Conservation (phyloP, 2,888 invertebrate genomes). For the Dyspetes luteomarginatus region DNA sequence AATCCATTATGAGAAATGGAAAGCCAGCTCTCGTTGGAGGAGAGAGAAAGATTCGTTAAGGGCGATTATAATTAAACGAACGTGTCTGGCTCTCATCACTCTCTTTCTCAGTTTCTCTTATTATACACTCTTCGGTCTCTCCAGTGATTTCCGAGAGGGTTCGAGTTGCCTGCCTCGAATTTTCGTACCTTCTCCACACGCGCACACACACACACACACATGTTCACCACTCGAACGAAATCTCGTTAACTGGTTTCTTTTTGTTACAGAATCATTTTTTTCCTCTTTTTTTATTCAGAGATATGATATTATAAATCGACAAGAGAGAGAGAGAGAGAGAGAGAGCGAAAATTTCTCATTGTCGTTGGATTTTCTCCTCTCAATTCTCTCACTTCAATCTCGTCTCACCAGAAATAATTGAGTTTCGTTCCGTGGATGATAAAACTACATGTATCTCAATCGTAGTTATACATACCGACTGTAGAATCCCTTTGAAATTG, state of each 20-base stretch:
- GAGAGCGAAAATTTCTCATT: background rate
- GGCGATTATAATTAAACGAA: slow-evolving; percentile 78
- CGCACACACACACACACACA: background rate
- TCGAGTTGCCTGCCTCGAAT: slow-evolving; percentile 32
- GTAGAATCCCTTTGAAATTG: slow-evolving; percentile 46
- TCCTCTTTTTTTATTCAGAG: slow-evolving; percentile 7
- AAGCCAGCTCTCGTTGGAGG: slow-evolving; percentile 16
- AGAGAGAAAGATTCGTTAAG: slow-evolving; percentile 75
- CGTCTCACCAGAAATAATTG: slow-evolving; percentile 44
- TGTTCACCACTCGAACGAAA: background rate
- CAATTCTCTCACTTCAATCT: slow-evolving; percentile 30
- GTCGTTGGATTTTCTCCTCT: slow-evolving; percentile 5
- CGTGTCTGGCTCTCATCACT: slow-evolving; percentile 68
- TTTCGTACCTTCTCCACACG: slow-evolving; percentile 18
- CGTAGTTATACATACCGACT: background rate
- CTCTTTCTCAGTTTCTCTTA: slow-evolving; percentile 4
- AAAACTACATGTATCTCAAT: slow-evolving; percentile 17
- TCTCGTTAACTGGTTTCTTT: slow-evolving; percentile 63
- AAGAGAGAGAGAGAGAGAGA: slow-evolving; percentile 4
- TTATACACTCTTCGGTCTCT: slow-evolving; percentile 9
- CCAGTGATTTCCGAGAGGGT: slow-evolving; percentile 52
- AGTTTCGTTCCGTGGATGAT: slow-evolving; percentile 22
- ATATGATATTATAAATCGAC: slow-evolving; percentile 22
- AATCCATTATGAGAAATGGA: slow-evolving; percentile 74
- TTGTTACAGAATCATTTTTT: slow-evolving; percentile 22